Evolutionary conservation across 2,113 vertebrate genomes (phyloP).

Genomic region (Brachyistius frenatus): DNA sequence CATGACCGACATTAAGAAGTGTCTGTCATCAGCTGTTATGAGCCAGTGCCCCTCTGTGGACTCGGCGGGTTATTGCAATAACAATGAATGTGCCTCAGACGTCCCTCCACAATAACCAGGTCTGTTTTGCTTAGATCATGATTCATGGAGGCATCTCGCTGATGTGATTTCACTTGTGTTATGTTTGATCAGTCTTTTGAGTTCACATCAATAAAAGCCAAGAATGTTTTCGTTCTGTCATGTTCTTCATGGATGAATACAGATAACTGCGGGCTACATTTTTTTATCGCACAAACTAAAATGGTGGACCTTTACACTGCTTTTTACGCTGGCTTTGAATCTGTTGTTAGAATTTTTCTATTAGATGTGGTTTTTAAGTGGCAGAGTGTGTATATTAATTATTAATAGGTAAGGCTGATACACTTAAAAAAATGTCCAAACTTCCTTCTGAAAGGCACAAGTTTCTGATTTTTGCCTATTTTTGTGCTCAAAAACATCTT

Average conservation of each 20-base stretch:
- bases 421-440: too few relatives aligned
- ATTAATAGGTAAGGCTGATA: too few relatives aligned
- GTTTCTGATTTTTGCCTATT: too few relatives aligned
- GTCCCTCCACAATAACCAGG: slow-evolving; percentile 41
- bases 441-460: too few relatives aligned
- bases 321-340: too few relatives aligned
- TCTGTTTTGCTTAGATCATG: slow-evolving; percentile 22
- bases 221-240: neutral
- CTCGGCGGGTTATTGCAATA: slow-evolving; percentile 69
- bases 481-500: too few relatives aligned
- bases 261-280: too few relatives aligned
- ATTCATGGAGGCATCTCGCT: slow-evolving; percentile 2
- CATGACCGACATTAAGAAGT: slow-evolving; percentile 45
- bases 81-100: slow-evolving; percentile 26
- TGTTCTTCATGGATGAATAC: neutral
- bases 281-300: too few relatives aligned
- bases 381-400: too few relatives aligned
- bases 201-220: slow-evolving; percentile 6
- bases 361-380: too few relatives aligned
- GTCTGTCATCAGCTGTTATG: slow-evolving; percentile 36
- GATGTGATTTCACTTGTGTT: neutral
- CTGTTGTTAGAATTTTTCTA: too few relatives aligned
- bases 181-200: neutral
- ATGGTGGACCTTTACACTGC: too few relatives aligned
- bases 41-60: slow-evolving; percentile 79